A percentile compares a stretch with the other conserved stretches of the same genome.
Evolutionary conservation across 2,113 vertebrate genomes (phyloP).

Genomic region (Tichodroma muraria): DNA sequence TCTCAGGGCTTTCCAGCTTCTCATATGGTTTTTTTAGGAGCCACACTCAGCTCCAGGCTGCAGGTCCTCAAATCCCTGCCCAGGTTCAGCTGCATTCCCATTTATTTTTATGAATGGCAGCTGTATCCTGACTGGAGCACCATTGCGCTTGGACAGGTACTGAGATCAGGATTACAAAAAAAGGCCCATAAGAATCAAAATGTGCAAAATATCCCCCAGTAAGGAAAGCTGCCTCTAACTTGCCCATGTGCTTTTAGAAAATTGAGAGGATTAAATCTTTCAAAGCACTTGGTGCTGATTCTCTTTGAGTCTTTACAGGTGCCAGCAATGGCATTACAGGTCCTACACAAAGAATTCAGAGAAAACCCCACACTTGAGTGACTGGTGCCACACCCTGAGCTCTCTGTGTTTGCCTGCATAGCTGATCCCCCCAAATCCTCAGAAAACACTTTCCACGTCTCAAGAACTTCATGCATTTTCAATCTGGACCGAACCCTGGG

Average conservation of each 20-base stretch:
- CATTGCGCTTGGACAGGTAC: accelerated
- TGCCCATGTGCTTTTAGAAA: not conserved
- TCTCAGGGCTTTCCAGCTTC: not conserved
- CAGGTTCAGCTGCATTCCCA: not conserved
- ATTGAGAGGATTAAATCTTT: not conserved
- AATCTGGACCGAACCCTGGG: not conserved
- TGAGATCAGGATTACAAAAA: not conserved
- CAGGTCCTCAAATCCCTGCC: not conserved
- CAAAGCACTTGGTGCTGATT: not conserved
- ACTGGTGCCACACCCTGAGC: not conserved
- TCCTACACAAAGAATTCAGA: not conserved
- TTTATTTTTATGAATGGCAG: not conserved
- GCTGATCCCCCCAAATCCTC: not conserved
- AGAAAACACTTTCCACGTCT: not conserved
- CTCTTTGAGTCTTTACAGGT: not conserved
- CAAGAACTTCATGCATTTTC: not conserved
- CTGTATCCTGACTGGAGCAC: not conserved
- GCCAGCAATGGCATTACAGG: not conserved
- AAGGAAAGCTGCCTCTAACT: not conserved
- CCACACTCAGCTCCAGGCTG: not conserved
- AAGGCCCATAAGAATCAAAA: not conserved
- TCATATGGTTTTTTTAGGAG: not conserved
- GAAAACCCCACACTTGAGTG: not conserved
- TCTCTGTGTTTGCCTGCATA: not conserved
- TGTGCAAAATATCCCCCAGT: not conserved